Evolutionary conservation across 2,797 vertebrate species (phyloP).

Genomic region (Otus scops): DNA sequence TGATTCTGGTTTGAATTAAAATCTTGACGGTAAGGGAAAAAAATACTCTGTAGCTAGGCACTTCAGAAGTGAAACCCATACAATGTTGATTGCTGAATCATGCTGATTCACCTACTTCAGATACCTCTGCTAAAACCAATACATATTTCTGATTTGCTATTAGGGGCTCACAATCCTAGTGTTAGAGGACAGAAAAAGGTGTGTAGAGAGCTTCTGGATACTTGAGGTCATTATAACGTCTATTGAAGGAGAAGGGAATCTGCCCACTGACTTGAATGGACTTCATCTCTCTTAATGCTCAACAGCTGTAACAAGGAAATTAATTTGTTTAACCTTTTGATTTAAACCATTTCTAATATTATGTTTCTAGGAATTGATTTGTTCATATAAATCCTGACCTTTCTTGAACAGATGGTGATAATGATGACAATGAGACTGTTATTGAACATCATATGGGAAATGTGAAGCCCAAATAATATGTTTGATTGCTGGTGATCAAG

Average conservation of each 20-base stretch:
- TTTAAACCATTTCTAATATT: slow-evolving; percentile 19
- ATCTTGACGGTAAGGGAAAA: not conserved
- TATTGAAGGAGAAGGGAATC: not conserved
- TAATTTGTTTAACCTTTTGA: slow-evolving; percentile 20
- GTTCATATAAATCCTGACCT: slow-evolving; percentile 19
- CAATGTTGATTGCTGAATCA: not conserved
- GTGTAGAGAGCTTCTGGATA: not conserved
- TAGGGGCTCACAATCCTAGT: not conserved
- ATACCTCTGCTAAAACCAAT: not conserved
- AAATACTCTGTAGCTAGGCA: not conserved
- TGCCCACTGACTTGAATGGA: not conserved
- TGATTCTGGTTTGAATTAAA: not conserved
- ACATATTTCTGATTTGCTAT: not conserved
- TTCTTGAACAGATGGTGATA: slow-evolving; percentile 29
- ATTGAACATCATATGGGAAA: not conserved
- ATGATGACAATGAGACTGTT: not conserved
- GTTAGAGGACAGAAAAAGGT: not conserved
- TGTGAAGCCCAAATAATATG: not conserved
- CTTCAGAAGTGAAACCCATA: not conserved
- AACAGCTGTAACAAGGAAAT: not conserved
- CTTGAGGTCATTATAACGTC: not conserved
- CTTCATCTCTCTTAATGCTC: not conserved
- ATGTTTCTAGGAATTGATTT: not conserved
- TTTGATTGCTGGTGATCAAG: not conserved
- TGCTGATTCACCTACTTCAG: not conserved